These are phyloP conservation scores for Listronotus oregonensis DNA, from an alignment of 1,140 invertebrate species.

Conservation along the genomic window DNA sequence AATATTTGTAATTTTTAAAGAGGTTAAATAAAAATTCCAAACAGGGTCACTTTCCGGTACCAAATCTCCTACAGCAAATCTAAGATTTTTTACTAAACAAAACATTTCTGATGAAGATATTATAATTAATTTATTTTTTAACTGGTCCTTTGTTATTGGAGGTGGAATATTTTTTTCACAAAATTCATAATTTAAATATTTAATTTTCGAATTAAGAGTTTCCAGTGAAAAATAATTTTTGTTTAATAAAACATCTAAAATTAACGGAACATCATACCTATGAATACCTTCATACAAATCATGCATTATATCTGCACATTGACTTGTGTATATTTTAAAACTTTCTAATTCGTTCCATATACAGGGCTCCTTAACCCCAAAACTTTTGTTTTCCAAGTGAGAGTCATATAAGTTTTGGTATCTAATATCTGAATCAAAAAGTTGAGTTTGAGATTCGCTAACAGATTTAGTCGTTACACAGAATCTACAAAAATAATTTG, in stretches of 20 bases:
- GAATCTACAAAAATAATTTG: slow-evolving; percentile 19
- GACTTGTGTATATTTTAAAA: not conserved
- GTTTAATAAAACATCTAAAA: not conserved
- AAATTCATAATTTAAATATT: slow-evolving; percentile 5
- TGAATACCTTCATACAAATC: slow-evolving; percentile 6
- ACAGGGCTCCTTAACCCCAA: not conserved
- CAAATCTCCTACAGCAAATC: slow-evolving; percentile 1
- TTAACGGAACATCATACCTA: slow-evolving; percentile 2
- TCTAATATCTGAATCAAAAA: not conserved
- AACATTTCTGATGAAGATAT: not conserved
- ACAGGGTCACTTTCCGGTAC: not conserved
- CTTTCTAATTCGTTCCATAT: slow-evolving; percentile 7
- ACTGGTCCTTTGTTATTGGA: not conserved
- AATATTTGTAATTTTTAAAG: slow-evolving; percentile 1
- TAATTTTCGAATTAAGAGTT: slow-evolving; percentile 7
- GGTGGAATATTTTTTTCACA: slow-evolving; percentile 1
- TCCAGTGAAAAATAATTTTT: not conserved
- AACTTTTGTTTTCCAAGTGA: not conserved
- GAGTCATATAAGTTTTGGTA: not conserved
- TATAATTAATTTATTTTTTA: not conserved
- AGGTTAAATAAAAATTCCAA: slow-evolving; percentile 4
- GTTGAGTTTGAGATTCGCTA: slow-evolving; percentile 11
- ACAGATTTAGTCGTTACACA: slow-evolving; percentile 9
- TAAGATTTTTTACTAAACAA: slow-evolving; percentile 5
- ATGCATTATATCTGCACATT: slow-evolving; percentile 8